Evolutionary conservation across 2,113 vertebrate genomes (phyloP).

Genomic region (Xyrauchen texanus): DNA sequence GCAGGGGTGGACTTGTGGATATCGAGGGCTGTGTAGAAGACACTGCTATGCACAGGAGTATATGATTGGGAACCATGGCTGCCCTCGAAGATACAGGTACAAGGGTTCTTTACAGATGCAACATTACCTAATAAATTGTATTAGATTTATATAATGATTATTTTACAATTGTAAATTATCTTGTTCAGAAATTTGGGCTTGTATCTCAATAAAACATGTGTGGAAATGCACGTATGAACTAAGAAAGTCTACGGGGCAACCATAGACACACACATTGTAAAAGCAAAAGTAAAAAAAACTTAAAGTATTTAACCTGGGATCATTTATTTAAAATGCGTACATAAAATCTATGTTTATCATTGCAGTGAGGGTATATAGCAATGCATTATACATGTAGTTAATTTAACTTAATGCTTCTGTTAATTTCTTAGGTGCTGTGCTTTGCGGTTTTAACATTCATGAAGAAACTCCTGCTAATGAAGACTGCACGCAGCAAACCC

Average conservation of each 20-base stretch:
- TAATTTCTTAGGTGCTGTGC: constrained; percentile 54
- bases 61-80: constrained; percentile 52
- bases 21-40: constrained; percentile 52
- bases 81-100: constrained; percentile 56
- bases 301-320: too few relatives aligned
- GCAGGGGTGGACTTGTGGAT: constrained; percentile 46
- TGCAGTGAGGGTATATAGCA: neutral
- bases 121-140: neutral
- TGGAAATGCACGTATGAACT: too few relatives aligned
- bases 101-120: neutral
- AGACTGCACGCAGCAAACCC: neutral
- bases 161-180: neutral
- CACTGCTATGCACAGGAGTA: constrained; percentile 55
- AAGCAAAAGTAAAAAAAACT: too few relatives aligned
- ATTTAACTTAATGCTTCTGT: constrained; percentile 11
- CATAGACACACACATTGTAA: too few relatives aligned
- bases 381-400: neutral
- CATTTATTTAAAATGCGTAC: too few relatives aligned
- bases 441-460: constrained; percentile 41
- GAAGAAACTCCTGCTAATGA: neutral
- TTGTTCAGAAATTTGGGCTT: neutral
- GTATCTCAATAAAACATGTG: too few relatives aligned
- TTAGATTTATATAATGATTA: neutral
- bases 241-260: too few relatives aligned
- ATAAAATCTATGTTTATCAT: too few relatives aligned